These are phyloP conservation scores for Cryptoblepharus egeriae DNA, from an alignment of 2,797 vertebrate species.

Conservation along the genomic window DNA sequence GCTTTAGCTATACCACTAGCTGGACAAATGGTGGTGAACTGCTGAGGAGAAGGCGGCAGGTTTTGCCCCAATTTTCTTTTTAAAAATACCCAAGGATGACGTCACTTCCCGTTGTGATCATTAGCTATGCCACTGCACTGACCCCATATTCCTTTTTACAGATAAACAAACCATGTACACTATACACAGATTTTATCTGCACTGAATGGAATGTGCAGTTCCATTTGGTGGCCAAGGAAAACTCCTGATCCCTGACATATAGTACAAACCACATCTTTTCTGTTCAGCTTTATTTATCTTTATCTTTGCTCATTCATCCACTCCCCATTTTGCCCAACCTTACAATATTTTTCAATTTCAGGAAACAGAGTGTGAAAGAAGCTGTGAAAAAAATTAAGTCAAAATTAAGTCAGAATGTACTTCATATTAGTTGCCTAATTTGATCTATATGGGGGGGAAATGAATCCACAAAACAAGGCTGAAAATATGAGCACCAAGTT, in stretches of 20 bases:
- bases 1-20: too few relatives aligned
- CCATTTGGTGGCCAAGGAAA: background rate
- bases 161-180: too few relatives aligned
- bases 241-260: background rate
- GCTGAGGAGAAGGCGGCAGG: too few relatives aligned
- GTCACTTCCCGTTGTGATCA: too few relatives aligned
- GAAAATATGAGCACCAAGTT: constrained; percentile 58
- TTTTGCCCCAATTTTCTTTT: too few relatives aligned
- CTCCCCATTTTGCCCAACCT: background rate
- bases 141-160: too few relatives aligned
- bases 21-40: too few relatives aligned
- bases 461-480: constrained; percentile 53
- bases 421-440: constrained; percentile 24
- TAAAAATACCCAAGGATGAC: too few relatives aligned
- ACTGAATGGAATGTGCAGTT: too few relatives aligned
- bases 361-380: constrained; percentile 2
- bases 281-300: background rate
- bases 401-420: constrained; percentile 12
- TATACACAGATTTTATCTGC: too few relatives aligned
- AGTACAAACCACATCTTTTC: background rate
- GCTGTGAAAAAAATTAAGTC: constrained; percentile 25
- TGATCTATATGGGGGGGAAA: constrained; percentile 17
- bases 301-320: background rate
- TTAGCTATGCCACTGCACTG: too few relatives aligned
- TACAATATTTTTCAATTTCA: background rate